phyloP scores from a whole-genome alignment of 2,888 invertebrate genomes.

The Limenitis camilla region DNA sequence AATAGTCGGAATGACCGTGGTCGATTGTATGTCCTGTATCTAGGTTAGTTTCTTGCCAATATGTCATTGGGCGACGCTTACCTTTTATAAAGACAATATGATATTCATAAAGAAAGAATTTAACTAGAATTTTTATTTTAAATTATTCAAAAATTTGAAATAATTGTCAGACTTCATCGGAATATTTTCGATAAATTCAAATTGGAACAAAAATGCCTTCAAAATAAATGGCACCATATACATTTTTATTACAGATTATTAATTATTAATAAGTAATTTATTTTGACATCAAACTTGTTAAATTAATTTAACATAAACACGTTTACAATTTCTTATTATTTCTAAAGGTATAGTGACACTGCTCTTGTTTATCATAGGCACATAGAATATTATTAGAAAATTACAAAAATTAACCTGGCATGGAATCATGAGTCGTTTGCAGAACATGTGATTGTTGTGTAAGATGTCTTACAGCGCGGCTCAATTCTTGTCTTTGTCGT shows the following conservation, averaged over 20 bases:
- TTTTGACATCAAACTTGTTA: too few species aligned
- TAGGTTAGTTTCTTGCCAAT: conserved; percentile 93
- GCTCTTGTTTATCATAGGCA: background rate
- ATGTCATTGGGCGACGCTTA: conserved; percentile 67
- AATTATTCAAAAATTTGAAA: background rate
- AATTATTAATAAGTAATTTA: too few species aligned
- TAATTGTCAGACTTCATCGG: too few species aligned
- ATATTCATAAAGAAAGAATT: too few species aligned
- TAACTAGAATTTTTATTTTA: background rate
- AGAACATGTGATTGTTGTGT: conserved; percentile 86
- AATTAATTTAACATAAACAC: too few species aligned
- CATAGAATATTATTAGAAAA: background rate
- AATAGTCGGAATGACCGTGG: conserved; percentile 73
- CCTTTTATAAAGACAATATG: background rate
- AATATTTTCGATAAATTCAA: too few species aligned
- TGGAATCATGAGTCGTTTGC: conserved; percentile 55
- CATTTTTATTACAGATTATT: too few species aligned
- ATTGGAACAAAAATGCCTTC: too few species aligned
- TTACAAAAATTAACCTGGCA: conserved; percentile 40
- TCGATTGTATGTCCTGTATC: conserved; percentile 87
- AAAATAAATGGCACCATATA: too few species aligned
- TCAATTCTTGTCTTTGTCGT: conserved; percentile 88
- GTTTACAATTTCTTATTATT: too few species aligned
- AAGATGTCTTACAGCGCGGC: conserved; percentile 87
- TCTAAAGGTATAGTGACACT: too few species aligned